These are phyloP conservation scores for Lordiphosa collinella DNA, from an alignment of 1,140 invertebrate species.

Conservation along the genomic window DNA sequence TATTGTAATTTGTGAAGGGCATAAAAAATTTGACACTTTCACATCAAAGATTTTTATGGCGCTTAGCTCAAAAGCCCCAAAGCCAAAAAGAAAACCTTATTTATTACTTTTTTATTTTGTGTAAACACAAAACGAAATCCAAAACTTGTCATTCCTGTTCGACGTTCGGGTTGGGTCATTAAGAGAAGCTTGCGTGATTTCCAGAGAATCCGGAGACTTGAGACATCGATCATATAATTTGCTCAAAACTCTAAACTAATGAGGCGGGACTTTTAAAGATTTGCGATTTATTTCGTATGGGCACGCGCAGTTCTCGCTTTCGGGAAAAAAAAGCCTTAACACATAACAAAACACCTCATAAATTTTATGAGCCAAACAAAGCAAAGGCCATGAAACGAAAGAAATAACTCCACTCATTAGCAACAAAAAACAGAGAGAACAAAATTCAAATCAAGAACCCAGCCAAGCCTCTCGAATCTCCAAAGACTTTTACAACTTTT, in stretches of 20 bases:
- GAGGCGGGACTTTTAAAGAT: slow-evolving; percentile 18
- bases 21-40: slow-evolving; percentile 71
- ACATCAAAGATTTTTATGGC: slow-evolving; percentile 35
- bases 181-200: slow-evolving; percentile 52
- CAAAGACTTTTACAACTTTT: slow-evolving; percentile 33
- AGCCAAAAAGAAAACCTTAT: slow-evolving; percentile 5
- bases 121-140: slow-evolving; percentile 34
- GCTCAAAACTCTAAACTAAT: slow-evolving; percentile 50
- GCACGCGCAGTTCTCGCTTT: slow-evolving; percentile 43
- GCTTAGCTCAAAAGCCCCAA: slow-evolving; percentile 1
- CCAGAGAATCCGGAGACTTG: slow-evolving; percentile 29
- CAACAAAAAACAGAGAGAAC: slow-evolving; percentile 24
- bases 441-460: slow-evolving; percentile 30
- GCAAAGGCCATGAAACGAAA: slow-evolving; percentile 21
- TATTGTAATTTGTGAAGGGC: slow-evolving; percentile 63
- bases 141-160: slow-evolving; percentile 66
- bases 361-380: slow-evolving; percentile 54
- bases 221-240: slow-evolving; percentile 69
- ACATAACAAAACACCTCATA: slow-evolving; percentile 74
- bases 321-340: slow-evolving; percentile 40
- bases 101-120: slow-evolving; percentile 15
- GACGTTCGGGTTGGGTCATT: slow-evolving; percentile 30
- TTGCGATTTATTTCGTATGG: slow-evolving; percentile 26
- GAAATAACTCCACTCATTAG: slow-evolving; percentile 58
- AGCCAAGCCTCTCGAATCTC: slow-evolving; percentile 5